These are phyloP conservation scores for Atlantisia rogersi DNA, from an alignment of 2,113 vertebrate species.

Conservation along the genomic window DNA sequence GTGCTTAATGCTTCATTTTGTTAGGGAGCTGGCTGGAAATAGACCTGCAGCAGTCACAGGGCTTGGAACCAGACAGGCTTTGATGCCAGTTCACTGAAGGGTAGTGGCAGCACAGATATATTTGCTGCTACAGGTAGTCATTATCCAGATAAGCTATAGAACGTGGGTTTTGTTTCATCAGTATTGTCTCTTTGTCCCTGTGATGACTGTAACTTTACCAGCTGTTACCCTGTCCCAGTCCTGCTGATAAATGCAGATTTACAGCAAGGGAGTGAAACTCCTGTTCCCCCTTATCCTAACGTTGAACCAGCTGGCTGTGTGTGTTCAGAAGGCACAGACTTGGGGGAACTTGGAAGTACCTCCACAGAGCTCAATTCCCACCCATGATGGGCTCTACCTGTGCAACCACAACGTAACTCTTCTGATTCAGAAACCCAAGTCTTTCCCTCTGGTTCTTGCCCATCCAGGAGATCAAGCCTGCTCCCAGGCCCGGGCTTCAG, in stretches of 20 bases:
- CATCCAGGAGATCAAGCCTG: background rate
- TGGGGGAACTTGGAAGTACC: background rate
- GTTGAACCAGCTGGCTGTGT: accelerated
- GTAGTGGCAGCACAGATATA: background rate
- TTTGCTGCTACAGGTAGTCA: background rate
- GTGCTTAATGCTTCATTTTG: background rate
- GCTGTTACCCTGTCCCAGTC: background rate
- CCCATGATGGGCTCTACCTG: accelerated
- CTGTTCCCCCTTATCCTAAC: background rate
- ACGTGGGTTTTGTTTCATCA: background rate
- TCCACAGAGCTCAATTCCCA: background rate
- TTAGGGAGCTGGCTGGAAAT: background rate
- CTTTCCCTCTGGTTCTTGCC: background rate
- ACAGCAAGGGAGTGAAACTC: background rate
- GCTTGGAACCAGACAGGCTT: background rate
- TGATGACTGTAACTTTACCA: background rate
- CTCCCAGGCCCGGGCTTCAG: background rate
- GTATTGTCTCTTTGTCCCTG: background rate
- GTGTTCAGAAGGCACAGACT: background rate
- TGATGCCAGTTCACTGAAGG: background rate
- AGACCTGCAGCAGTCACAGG: background rate
- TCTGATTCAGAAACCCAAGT: accelerated
- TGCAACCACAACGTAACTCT: background rate
- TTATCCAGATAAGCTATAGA: background rate
- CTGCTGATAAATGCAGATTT: background rate